These are phyloP conservation scores for Ips nitidus DNA, from an alignment of 1,140 invertebrate genomes.

Conservation along the genomic window DNA sequence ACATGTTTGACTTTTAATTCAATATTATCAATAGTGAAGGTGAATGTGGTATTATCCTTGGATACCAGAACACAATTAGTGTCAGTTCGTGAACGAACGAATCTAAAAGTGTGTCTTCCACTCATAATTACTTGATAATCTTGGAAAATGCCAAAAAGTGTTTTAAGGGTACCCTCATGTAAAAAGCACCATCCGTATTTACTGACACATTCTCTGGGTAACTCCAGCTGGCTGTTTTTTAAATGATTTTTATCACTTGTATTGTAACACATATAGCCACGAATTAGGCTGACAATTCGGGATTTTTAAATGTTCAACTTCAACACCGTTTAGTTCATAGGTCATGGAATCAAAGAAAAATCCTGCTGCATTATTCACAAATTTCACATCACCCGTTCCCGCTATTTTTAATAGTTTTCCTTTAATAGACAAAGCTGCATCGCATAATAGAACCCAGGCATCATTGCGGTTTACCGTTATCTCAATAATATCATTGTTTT, in stretches of 20 bases:
- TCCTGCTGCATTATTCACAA: not conserved
- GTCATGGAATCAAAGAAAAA: not conserved
- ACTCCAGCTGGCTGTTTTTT: not conserved
- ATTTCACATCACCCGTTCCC: not conserved
- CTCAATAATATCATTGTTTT: constrained; percentile 18
- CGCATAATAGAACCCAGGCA: not conserved
- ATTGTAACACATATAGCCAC: not conserved
- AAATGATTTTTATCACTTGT: not conserved
- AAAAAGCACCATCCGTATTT: not conserved
- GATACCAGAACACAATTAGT: too few species aligned
- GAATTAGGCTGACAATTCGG: not conserved
- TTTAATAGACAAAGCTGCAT: not conserved
- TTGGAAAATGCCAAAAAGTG: not conserved
- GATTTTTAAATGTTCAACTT: too few species aligned
- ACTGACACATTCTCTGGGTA: not conserved
- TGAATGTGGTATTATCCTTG: too few species aligned
- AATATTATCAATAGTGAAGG: too few species aligned
- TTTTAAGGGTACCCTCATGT: not conserved
- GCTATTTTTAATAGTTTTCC: not conserved
- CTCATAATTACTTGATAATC: not conserved
- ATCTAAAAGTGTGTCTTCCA: not conserved
- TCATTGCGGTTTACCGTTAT: constrained; percentile 3
- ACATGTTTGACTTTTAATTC: not conserved
- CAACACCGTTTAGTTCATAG: not conserved
- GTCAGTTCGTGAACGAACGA: too few species aligned